Evolutionary conservation across 2,888 invertebrate species (phyloP), one percentile per base, ranked within the genome.

Genomic region (Eilema griseolum): DNA sequence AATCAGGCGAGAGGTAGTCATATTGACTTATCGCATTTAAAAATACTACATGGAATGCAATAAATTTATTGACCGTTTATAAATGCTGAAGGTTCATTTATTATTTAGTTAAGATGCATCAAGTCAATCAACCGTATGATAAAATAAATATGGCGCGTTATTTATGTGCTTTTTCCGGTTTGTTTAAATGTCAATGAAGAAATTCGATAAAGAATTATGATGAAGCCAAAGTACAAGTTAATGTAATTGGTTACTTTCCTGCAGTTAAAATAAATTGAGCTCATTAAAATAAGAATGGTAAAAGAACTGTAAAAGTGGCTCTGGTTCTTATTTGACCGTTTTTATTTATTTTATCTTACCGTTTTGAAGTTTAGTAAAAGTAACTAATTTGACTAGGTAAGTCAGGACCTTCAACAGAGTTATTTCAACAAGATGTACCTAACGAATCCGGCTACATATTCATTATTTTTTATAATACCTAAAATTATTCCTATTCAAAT

Each of bases 31-130:
- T 4, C 3, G 3, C 3, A 41, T 16, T 16, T 37, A 37, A 37
- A 37, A 37, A 37, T n/a, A 37, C 12, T 11, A 12, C 33, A 52
- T n/a, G 10, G 52, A 52, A n/a, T n/a, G 52, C 46, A 46, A 41
- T 46, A 7, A n/a, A 52, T 52, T n/a, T 52, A 52, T 52, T 52
- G n/a, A 52, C 2, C n/a, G 7, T 68, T 70, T 67, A 71, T 65
- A 41, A n/a, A n/a, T n/a, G n/a, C 56, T 61, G 16, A 72, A 66
- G 65, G 69, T 66, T 67, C 70, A 71, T 76, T 79, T 76, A 73
- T 73, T 73, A 79, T 81, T 79, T 71, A 46, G 14, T 52, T 61
- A 5, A 68, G 62, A 59, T 41, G 59, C 69, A n/a, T 52, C n/a
- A 8, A 46, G 41, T 28, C 14, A 56, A 20, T n/a, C 10, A 37